Evolutionary conservation across 2,113 vertebrate species (phyloP), one percentile per base, ranked within the genome.

Genomic region (Madoqua kirkii): DNA sequence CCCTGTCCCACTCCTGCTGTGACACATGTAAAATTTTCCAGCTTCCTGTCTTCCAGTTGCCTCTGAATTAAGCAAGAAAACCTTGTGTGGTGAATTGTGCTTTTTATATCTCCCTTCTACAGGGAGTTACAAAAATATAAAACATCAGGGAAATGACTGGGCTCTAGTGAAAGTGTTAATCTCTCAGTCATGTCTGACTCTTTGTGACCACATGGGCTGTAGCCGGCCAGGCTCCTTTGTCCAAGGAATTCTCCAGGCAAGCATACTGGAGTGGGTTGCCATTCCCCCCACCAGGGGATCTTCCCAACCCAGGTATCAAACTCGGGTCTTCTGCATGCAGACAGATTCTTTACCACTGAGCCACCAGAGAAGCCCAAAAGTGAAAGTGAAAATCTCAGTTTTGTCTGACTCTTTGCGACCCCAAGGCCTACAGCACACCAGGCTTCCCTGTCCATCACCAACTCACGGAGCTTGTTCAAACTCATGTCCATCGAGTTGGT

Each of bases 121-220:
- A 45, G n/a, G 11, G 17, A 90, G 29, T n/a, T 54, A 89, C 52
- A 96, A 84, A 96, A 97, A 90, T 95, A 98, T 79, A 64, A 92
- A 83, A 45, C 2, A 11, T 67, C 25, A 45, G 81, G 74, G 31
- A 50, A 92, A 90, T 89, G 62, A 79, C 89, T 67, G 62, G 84
- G 79, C 83, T 87, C 19, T 74, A 40, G 67, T 40, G 67, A 40
- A 74, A 74, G 19, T 40, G n/a, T 23, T 74, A 74, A 40, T 74
- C 0, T 0, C 10, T 74, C 67, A 74, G 67, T 74, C 67, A 40
- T 74, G n/a, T 40, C 67, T 74, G n/a, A 74, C 67, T 71, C 19
- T 67, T 67, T 40, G 67, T 74, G 67, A 40, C 67, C n/a, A 40
- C 67, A 13, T 13, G 19, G 67, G 10, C 67, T 23, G 10, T 40